Evolutionary conservation across 2,888 invertebrate genomes (phyloP).

Genomic region (Tromatobia lineatoria): DNA sequence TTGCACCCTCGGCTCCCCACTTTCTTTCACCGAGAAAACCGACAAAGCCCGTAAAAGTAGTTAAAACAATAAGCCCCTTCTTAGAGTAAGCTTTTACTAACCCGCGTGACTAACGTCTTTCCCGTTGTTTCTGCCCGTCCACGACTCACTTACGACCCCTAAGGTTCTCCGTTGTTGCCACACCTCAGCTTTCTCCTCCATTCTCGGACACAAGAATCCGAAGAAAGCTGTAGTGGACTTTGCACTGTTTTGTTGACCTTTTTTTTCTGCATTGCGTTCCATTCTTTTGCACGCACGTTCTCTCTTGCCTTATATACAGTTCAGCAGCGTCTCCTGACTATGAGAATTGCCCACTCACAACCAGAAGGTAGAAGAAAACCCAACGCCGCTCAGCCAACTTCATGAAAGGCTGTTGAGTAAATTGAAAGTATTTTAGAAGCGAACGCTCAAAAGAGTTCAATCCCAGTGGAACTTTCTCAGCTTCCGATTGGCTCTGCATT

Average conservation of each 20-base stretch:
- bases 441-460: conserved; percentile 18
- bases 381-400: background rate
- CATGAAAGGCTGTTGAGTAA: conserved; percentile 58
- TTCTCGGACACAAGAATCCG: background rate
- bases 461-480: conserved; percentile 8
- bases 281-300: conserved; percentile 24
- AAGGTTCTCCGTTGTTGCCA: conserved; percentile 31
- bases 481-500: background rate
- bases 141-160: conserved; percentile 46
- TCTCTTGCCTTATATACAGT: background rate
- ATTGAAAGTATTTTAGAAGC: conserved; percentile 62
- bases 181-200: conserved; percentile 17
- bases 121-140: conserved; percentile 45
- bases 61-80: conserved; percentile 63
- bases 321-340: background rate
- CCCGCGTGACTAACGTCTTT: conserved; percentile 58
- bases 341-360: background rate
- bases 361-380: background rate
- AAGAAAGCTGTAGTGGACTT: conserved; percentile 13
- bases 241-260: conserved; percentile 8
- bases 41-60: conserved; percentile 63
- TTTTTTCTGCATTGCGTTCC: conserved; percentile 14
- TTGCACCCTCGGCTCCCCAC: conserved; percentile 14
- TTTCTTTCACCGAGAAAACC: conserved; percentile 40
- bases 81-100: conserved; percentile 65